These are phyloP conservation scores for Alces alces DNA, from an alignment of 2,113 vertebrate genomes.

Conservation along the genomic window DNA sequence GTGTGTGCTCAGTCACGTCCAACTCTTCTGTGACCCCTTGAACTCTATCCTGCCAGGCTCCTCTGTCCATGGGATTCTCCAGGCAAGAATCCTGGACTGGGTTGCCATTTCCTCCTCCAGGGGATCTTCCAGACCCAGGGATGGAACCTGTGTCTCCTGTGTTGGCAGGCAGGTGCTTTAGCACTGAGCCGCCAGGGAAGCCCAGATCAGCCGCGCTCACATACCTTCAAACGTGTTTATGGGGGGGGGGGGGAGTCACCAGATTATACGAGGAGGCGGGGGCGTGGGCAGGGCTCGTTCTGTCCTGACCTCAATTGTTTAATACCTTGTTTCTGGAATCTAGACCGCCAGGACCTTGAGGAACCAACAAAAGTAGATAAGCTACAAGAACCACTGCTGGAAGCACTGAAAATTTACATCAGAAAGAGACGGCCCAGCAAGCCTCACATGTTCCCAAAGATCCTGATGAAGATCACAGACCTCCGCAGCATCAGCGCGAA, in stretches of 20 bases:
- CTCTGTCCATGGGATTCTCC: background rate
- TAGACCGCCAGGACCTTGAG: slow-evolving; percentile 96
- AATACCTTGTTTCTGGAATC: slow-evolving; percentile 2
- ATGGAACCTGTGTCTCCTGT: background rate
- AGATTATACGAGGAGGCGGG: background rate
- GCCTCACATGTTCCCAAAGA: slow-evolving; percentile 97
- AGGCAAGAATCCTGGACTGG: background rate
- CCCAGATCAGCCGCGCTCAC: background rate
- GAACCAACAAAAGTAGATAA: slow-evolving; percentile 96
- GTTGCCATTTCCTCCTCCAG: background rate
- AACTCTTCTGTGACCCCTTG: background rate
- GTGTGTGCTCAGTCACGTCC: background rate
- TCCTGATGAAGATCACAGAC: slow-evolving; percentile 98
- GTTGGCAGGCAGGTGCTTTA: background rate
- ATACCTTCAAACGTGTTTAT: background rate
- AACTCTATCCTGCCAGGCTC: background rate
- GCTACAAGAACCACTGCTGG: slow-evolving; percentile 93
- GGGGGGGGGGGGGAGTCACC: background rate
- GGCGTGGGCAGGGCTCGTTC: background rate
- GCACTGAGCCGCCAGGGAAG: background rate
- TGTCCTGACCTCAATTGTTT: background rate
- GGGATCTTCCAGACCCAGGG: background rate
- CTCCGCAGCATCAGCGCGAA: slow-evolving; percentile 96
- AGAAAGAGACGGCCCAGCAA: slow-evolving; percentile 93
- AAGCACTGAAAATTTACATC: slow-evolving; percentile 97